Evolutionary conservation across 1,140 invertebrate genomes (phyloP).

Genomic region (Littorina saxatilis): DNA sequence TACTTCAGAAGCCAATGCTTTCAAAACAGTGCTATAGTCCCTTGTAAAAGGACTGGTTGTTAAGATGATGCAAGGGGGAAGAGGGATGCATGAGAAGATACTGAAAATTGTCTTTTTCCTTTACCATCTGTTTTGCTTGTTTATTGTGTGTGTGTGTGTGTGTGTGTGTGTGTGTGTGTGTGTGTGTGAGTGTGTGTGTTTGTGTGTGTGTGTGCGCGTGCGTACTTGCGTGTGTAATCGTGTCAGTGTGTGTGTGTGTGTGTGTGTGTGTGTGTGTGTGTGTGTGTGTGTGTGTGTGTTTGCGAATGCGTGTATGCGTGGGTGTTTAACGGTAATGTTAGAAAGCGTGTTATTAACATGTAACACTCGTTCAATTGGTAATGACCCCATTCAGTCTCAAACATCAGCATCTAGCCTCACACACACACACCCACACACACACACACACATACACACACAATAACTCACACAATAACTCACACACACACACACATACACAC

Average conservation of each 20-base stretch:
- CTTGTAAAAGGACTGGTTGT: no score
- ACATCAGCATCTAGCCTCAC: no score
- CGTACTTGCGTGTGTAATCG: neutral
- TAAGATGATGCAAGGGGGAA: no score
- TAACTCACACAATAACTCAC: neutral
- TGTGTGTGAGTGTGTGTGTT: constrained; percentile 3
- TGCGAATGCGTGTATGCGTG: neutral
- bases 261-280: constrained; percentile 15
- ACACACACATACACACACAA: neutral
- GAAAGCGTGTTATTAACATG: no score
- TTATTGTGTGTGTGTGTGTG: neutral
- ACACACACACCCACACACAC: neutral
- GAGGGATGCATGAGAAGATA: no score
- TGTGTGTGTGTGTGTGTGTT: constrained; percentile 10
- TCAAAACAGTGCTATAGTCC: no score
- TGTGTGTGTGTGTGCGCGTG: neutral
- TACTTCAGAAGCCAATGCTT: no score
- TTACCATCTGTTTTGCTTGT: no score
- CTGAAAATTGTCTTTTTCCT: no score
- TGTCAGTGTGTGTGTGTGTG: constrained; percentile 1
- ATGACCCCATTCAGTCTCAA: no score
- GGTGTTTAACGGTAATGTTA: neutral
- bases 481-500: constrained; percentile 9
- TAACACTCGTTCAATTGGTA: no score
- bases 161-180: neutral